A percentile compares a stretch with the other conserved stretches of the same genome.
Evolutionary conservation across 2,113 vertebrate genomes (phyloP).

Genomic region (Stegastes partitus): DNA sequence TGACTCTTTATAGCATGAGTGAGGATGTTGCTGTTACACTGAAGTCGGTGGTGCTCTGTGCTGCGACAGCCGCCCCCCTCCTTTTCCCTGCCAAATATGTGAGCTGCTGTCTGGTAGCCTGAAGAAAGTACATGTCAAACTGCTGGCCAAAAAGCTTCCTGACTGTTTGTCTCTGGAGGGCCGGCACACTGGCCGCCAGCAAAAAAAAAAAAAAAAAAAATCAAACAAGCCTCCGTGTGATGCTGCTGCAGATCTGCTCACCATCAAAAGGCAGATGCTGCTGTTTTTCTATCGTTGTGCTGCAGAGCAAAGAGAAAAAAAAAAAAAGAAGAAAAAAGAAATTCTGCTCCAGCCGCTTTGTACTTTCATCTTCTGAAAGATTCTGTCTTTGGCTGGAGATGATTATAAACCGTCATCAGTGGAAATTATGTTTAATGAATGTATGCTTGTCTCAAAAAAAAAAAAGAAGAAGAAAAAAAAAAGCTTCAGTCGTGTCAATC

Average conservation of each 20-base stretch:
- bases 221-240: slow-evolving; percentile 23
- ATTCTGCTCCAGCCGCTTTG: slow-evolving; percentile 38
- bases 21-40: slow-evolving; percentile 42
- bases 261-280: slow-evolving; percentile 31
- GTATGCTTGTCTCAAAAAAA: slow-evolving; percentile 56
- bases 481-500: slow-evolving; percentile 55
- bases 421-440: slow-evolving; percentile 51
- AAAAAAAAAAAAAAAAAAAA: slow-evolving; percentile 2
- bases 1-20: slow-evolving; percentile 61
- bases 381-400: slow-evolving; percentile 31
- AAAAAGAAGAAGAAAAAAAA: slow-evolving; percentile 45
- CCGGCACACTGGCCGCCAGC: slow-evolving; percentile 7
- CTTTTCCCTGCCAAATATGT: slow-evolving; percentile 42
- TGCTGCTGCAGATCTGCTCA: slow-evolving; percentile 55
- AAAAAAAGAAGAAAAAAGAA: not conserved
- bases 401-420: slow-evolving; percentile 10
- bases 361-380: slow-evolving; percentile 39
- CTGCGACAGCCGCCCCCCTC: slow-evolving; percentile 4
- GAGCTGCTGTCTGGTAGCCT: slow-evolving; percentile 29
- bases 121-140: slow-evolving; percentile 17
- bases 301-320: slow-evolving; percentile 26
- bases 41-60: slow-evolving; percentile 28
- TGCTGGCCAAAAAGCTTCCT: slow-evolving; percentile 37
- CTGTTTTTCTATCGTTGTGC: slow-evolving; percentile 19
- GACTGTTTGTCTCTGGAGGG: slow-evolving; percentile 43